Conservation (phyloP, 2,113 vertebrate genomes). For the Peromyscus californicus region DNA sequence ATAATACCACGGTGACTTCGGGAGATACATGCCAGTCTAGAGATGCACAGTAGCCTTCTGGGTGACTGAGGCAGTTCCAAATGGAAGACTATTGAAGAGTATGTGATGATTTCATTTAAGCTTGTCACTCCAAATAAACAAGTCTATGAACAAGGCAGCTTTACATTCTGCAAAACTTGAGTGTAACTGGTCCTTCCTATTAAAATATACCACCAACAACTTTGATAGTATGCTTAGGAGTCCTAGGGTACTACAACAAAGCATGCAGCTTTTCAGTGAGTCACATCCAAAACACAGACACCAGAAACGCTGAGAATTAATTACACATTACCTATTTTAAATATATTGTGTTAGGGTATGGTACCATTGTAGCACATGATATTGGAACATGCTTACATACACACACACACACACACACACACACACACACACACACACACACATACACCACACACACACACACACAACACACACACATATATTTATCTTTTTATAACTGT, state of each 20-base stretch:
- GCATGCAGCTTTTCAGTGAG: background rate
- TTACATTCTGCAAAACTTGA: background rate
- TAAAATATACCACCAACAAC: background rate
- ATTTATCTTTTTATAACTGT: background rate
- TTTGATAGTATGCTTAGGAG: background rate
- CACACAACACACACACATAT: background rate
- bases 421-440: no score
- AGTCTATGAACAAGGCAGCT: background rate
- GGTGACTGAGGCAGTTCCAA: background rate
- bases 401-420: no score
- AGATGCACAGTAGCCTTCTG: background rate
- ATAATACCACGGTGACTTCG: background rate
- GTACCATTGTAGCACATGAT: background rate
- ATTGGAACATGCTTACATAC: background rate
- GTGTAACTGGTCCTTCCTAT: background rate
- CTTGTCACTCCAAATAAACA: slow-evolving; percentile 41
- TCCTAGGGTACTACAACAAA: background rate
- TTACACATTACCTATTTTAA: background rate
- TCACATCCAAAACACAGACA: background rate
- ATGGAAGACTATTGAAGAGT: background rate
- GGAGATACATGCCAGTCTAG: background rate
- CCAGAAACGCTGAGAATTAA: background rate
- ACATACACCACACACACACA: background rate
- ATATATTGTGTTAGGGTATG: background rate
- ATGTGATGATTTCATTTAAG: background rate